Evolutionary conservation across 2,113 vertebrate genomes (phyloP).

Genomic region (Nothoprocta perdicaria): DNA sequence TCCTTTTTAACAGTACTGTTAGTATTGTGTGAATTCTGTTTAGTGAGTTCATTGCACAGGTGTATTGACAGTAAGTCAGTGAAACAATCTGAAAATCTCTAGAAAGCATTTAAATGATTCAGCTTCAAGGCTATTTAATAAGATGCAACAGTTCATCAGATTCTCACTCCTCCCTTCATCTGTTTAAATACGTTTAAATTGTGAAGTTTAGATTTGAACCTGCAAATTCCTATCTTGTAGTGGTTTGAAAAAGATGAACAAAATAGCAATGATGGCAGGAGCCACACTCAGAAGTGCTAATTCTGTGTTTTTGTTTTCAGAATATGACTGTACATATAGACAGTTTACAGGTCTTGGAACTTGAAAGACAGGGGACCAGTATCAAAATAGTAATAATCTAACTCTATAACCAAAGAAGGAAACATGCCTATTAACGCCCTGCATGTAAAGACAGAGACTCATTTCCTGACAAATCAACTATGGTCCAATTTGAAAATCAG

Average conservation of each 20-base stretch:
- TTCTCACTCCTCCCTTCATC: slow-evolving; percentile 10
- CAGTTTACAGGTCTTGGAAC: background rate
- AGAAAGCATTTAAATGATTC: background rate
- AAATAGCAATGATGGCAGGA: background rate
- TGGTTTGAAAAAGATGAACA: slow-evolving; percentile 21
- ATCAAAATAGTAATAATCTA: background rate
- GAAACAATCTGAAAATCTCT: slow-evolving; percentile 44
- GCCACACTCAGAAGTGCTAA: background rate
- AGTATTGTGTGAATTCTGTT: slow-evolving; percentile 61
- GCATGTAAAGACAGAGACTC: background rate
- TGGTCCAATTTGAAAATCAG: background rate
- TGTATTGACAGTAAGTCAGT: slow-evolving; percentile 50
- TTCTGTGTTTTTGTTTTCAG: background rate
- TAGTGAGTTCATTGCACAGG: slow-evolving; percentile 33
- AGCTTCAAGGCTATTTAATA: slow-evolving; percentile 18
- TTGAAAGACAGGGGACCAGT: background rate
- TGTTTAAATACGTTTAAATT: slow-evolving; percentile 35
- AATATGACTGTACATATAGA: background rate
- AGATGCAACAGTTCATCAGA: background rate
- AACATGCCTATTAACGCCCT: background rate
- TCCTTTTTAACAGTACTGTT: slow-evolving; percentile 69
- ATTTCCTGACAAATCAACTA: background rate
- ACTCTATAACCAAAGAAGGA: background rate
- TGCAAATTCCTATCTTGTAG: background rate
- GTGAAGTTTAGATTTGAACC: background rate